Evolutionary conservation across 2,113 vertebrate genomes (phyloP).

Genomic region (Oncorhynchus mykiss): DNA sequence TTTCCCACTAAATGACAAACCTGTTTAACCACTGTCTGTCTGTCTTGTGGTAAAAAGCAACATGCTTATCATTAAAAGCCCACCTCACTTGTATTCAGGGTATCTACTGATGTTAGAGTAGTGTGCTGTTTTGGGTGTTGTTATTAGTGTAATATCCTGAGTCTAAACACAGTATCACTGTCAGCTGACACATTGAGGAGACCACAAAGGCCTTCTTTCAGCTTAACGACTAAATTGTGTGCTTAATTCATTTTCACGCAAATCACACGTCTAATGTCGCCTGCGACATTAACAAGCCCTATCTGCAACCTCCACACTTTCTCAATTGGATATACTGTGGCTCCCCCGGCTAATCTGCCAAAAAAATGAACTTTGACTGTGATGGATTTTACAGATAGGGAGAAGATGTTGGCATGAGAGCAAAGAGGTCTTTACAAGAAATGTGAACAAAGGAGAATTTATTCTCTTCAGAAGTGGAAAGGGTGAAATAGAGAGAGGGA

Average conservation of each 20-base stretch:
- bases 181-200: constrained; percentile 57
- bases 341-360: not conserved
- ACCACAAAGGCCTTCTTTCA: constrained; percentile 52
- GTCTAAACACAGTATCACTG: constrained; percentile 37
- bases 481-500: not conserved
- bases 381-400: constrained; percentile 35
- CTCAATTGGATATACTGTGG: constrained; percentile 40
- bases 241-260: constrained; percentile 59
- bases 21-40: constrained; percentile 8
- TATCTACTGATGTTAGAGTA: constrained; percentile 1
- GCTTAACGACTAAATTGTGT: constrained; percentile 50
- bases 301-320: constrained; percentile 34
- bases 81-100: constrained; percentile 7
- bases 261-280: constrained; percentile 40
- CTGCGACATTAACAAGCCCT: constrained; percentile 33
- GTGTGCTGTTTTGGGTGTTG: constrained; percentile 19
- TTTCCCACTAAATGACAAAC: not conserved
- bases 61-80: constrained; percentile 29
- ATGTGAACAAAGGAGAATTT: constrained; percentile 45
- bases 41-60: constrained; percentile 15
- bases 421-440: constrained; percentile 35
- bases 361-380: constrained; percentile 28
- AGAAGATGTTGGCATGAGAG: constrained; percentile 24
- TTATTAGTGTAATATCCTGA: constrained; percentile 48
- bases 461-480: constrained; percentile 34